These are phyloP conservation scores for Nipponia nippon DNA, from an alignment of 2,113 vertebrate genomes.

Conservation along the genomic window DNA sequence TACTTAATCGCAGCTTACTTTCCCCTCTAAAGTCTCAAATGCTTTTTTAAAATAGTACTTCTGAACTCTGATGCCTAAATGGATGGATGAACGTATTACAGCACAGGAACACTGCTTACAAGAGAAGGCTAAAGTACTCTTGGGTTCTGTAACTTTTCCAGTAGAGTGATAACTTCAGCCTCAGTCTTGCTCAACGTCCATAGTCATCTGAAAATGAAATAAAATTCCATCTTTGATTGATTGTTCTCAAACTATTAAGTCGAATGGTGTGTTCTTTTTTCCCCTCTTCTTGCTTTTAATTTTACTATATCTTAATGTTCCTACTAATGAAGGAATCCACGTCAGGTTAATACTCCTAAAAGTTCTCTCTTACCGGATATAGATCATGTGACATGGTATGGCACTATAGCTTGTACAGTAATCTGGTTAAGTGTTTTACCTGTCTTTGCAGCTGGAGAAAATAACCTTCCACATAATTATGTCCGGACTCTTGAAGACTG, in stretches of 20 bases:
- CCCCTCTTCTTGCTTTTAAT: not conserved
- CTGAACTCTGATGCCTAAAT: not conserved
- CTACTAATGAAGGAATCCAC: not conserved
- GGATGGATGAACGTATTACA: not conserved
- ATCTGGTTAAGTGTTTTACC: not conserved
- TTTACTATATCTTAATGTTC: not conserved
- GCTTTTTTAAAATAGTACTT: not conserved
- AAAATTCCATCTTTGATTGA: not conserved
- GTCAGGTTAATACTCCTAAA: not conserved
- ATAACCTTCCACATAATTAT: slow-evolving; percentile 73
- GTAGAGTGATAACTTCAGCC: not conserved
- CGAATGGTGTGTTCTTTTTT: not conserved
- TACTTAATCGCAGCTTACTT: not conserved
- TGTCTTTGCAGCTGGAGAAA: slow-evolving; percentile 74
- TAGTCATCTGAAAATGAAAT: not conserved
- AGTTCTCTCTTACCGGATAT: not conserved
- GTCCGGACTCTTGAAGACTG: slow-evolving; percentile 82
- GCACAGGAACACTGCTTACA: not conserved
- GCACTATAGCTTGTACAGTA: not conserved
- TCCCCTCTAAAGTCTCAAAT: not conserved
- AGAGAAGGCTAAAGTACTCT: not conserved
- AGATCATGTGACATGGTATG: not conserved
- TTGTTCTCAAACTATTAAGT: not conserved
- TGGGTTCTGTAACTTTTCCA: not conserved
- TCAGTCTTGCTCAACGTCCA: fast-evolving